Evolutionary conservation across 2,888 invertebrate genomes (phyloP).

Genomic region (Eupithecia dodoneata): DNA sequence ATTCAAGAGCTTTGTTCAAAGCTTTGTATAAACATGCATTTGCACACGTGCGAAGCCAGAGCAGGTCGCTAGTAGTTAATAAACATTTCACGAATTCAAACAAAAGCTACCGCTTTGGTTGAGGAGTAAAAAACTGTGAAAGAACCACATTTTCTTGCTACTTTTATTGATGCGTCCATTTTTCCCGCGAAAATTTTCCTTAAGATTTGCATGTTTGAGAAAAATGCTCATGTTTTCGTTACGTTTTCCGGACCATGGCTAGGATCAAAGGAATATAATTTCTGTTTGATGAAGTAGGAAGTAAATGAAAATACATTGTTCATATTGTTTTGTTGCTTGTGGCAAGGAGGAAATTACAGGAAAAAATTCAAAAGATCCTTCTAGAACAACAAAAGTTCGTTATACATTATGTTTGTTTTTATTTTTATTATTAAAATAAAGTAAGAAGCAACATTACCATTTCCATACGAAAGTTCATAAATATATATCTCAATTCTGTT

Average conservation of each 20-base stretch:
- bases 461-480: too few species aligned
- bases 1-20: too few species aligned
- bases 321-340: constrained; percentile 19
- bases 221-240: constrained; percentile 26
- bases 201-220: constrained; percentile 34
- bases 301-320: constrained; percentile 30
- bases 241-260: constrained; percentile 21
- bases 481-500: too few species aligned
- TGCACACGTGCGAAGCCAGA: too few species aligned
- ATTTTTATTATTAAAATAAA: neutral
- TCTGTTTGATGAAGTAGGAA: constrained; percentile 35
- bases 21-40: too few species aligned
- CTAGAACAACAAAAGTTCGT: neutral
- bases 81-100: neutral
- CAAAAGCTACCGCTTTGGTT: neutral
- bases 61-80: too few species aligned
- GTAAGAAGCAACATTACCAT: neutral
- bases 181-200: neutral
- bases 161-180: neutral
- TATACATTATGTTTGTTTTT: neutral
- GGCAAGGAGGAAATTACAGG: neutral
- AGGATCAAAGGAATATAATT: constrained; percentile 39
- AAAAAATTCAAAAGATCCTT: neutral
- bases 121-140: neutral
- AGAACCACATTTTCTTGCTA: neutral